Conservation (phyloP, 1,140 invertebrate species). For the Pseudobourletiella spinata region DNA sequence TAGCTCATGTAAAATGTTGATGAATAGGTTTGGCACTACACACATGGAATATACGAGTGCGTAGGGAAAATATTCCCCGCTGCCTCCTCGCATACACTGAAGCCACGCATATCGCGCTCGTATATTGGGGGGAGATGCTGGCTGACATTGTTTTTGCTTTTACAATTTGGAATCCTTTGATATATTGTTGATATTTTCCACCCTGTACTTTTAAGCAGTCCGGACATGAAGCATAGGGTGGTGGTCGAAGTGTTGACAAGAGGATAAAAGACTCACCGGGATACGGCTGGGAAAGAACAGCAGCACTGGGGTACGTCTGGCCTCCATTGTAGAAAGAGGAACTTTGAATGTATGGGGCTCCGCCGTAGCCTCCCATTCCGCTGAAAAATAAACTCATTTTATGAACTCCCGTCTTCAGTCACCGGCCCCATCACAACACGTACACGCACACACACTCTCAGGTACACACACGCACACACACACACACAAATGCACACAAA, state of each 20-base stretch:
- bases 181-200: background rate
- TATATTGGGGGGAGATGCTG: too few species aligned
- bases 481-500: too few species aligned
- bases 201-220: background rate
- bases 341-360: conserved; percentile 29
- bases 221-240: conserved; percentile 8
- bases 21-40: background rate
- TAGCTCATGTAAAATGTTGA: too few species aligned
- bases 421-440: too few species aligned
- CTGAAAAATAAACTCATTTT: conserved; percentile 20
- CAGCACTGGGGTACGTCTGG: conserved; percentile 30
- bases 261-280: conserved; percentile 35
- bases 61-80: too few species aligned
- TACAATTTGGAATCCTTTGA: background rate
- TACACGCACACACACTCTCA: too few species aligned
- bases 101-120: too few species aligned
- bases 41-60: too few species aligned
- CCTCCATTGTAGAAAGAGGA: conserved; percentile 35
- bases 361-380: conserved; percentile 32
- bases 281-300: conserved; percentile 35
- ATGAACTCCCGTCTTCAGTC: background rate
- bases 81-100: too few species aligned
- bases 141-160: too few species aligned
- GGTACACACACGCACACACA: background rate
- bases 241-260: conserved; percentile 31